These are phyloP conservation scores for Tetramorium bicarinatum DNA, from an alignment of 2,888 invertebrate genomes.

Conservation along the genomic window DNA sequence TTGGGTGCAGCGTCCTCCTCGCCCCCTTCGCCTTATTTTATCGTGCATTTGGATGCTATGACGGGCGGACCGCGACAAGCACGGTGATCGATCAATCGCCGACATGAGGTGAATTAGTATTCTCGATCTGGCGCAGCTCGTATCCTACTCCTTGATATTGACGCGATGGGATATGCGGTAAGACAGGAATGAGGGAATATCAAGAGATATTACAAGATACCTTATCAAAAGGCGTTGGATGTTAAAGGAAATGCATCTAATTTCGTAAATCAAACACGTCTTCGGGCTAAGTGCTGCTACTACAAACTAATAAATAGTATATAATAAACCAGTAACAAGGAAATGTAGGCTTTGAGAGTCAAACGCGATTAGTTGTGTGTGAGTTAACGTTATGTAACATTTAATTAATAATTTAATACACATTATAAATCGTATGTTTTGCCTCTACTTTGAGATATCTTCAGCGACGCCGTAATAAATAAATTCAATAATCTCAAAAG, in stretches of 20 bases:
- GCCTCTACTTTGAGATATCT: no score
- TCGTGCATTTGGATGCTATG: constrained; percentile 10
- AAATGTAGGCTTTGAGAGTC: no score
- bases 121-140: background rate
- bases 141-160: constrained; percentile 7
- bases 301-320: background rate
- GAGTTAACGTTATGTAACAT: no score
- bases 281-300: background rate
- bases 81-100: constrained; percentile 37
- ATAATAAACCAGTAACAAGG: no score
- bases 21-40: constrained; percentile 10
- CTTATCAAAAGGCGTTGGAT: background rate
- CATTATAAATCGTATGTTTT: no score
- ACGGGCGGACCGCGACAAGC: constrained; percentile 5
- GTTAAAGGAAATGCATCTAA: background rate
- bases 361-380: no score
- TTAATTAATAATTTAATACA: no score
- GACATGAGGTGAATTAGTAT: constrained; percentile 25
- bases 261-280: background rate
- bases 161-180: constrained; percentile 4
- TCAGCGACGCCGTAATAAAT: no score
- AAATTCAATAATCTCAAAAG: no score
- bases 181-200: background rate
- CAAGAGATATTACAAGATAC: background rate
- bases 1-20: background rate